Evolutionary conservation across 2,888 invertebrate genomes (phyloP).

Genomic region (Encarsia formosa): DNA sequence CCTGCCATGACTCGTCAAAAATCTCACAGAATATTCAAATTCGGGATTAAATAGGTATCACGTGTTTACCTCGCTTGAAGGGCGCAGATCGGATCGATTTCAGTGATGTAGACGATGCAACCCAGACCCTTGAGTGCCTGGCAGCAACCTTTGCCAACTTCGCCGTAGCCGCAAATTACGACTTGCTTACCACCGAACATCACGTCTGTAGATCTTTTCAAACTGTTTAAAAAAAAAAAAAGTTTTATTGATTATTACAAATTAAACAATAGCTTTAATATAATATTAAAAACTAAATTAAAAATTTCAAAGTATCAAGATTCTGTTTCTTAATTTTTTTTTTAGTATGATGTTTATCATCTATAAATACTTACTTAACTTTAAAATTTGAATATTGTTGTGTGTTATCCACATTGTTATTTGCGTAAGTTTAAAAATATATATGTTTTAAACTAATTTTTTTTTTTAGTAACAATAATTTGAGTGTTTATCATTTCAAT

Average conservation of each 20-base stretch:
- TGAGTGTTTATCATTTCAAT: no score
- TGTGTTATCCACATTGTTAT: no score
- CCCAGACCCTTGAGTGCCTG: slow-evolving; percentile 92
- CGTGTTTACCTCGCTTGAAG: slow-evolving; percentile 77
- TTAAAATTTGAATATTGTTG: no score
- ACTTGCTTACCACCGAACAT: slow-evolving; percentile 99
- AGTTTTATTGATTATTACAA: no score
- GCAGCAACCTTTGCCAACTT: slow-evolving; percentile 95
- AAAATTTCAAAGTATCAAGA: no score
- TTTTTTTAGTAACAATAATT: no score
- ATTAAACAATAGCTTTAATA: background rate
- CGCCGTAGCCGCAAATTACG: slow-evolving; percentile 93
- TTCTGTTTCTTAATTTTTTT: no score
- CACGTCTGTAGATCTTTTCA: slow-evolving; percentile 87
- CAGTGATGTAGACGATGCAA: slow-evolving; percentile 87
- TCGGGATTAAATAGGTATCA: background rate
- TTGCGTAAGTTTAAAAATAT: no score
- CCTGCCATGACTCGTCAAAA: no score
- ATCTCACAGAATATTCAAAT: slow-evolving; percentile 1
- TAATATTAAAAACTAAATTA: background rate
- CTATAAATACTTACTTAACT: no score
- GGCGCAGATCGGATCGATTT: slow-evolving; percentile 97
- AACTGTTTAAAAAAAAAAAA: slow-evolving; percentile 54
- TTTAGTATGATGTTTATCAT: no score
- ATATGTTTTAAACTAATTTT: no score